These are phyloP conservation scores for Drosophila leontia DNA, from an alignment of 1,140 invertebrate species.

Conservation along the genomic window DNA sequence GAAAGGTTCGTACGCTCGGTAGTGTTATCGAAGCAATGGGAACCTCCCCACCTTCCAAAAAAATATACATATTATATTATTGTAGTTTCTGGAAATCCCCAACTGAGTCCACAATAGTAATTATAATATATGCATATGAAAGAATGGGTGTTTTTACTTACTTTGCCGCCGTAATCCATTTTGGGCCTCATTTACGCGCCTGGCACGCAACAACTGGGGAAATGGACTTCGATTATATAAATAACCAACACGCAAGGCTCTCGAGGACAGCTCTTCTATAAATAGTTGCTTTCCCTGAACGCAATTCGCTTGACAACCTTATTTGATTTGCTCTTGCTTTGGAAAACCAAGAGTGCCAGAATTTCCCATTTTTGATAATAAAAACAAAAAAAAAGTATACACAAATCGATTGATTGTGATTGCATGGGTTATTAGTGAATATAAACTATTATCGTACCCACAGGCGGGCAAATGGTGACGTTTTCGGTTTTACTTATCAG, in stretches of 20 bases:
- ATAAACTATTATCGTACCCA: neutral
- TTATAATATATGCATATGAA: conserved; percentile 14
- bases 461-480: neutral
- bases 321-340: neutral
- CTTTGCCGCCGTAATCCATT: conserved; percentile 35
- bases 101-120: conserved; percentile 27
- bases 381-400: conserved; percentile 5
- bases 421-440: conserved; percentile 15
- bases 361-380: conserved; percentile 31
- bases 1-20: conserved; percentile 24
- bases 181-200: conserved; percentile 31
- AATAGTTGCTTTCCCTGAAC: conserved; percentile 15
- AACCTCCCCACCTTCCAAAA: neutral
- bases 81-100: conserved; percentile 36
- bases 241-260: conserved; percentile 55
- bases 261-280: conserved; percentile 19
- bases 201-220: conserved; percentile 22
- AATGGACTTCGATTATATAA: conserved; percentile 51
- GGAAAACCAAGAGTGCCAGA: conserved; percentile 29
- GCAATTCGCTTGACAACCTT: conserved; percentile 19
- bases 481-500: conserved; percentile 15
- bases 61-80: conserved; percentile 2
- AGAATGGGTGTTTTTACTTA: conserved; percentile 7
- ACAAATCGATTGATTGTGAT: conserved; percentile 48
- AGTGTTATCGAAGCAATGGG: conserved; percentile 8